phyloP scores from a whole-genome alignment of 2,797 vertebrate genomes.

The Mus minutoides region DNA sequence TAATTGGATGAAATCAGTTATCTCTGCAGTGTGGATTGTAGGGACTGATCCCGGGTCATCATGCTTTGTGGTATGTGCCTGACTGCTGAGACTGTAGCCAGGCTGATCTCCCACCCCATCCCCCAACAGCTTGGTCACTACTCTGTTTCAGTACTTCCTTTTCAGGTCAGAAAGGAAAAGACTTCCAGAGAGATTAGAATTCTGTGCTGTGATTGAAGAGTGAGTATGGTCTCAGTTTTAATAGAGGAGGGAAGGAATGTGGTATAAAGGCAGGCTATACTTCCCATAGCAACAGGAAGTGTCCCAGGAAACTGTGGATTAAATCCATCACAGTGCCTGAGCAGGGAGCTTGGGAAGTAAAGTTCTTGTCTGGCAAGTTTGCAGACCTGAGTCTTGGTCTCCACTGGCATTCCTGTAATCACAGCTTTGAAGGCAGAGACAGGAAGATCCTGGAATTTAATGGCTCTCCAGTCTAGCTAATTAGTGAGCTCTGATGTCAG shows the following conservation, averaged over 20 bases:
- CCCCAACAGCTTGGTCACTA: not conserved
- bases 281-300: not conserved
- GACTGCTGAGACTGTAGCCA: not conserved
- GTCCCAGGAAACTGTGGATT: not conserved
- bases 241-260: not conserved
- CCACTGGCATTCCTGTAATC: too few species aligned
- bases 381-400: not conserved
- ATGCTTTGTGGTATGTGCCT: not conserved
- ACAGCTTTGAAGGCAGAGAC: not conserved
- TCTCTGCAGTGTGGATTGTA: too few species aligned
- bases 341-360: too few species aligned
- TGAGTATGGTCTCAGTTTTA: not conserved
- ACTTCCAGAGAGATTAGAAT: not conserved
- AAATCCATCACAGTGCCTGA: not conserved
- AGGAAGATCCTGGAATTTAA: not conserved
- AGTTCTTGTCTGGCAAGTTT: not conserved
- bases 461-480: too few species aligned
- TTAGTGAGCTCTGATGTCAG: not conserved
- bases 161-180: not conserved
- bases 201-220: not conserved
- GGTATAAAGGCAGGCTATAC: not conserved
- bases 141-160: not conserved
- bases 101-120: not conserved
- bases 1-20: not conserved
- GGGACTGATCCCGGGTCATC: not conserved